These are phyloP conservation scores for Dasyurus viverrinus DNA, from an alignment of 2,113 vertebrate genomes.

Conservation along the genomic window DNA sequence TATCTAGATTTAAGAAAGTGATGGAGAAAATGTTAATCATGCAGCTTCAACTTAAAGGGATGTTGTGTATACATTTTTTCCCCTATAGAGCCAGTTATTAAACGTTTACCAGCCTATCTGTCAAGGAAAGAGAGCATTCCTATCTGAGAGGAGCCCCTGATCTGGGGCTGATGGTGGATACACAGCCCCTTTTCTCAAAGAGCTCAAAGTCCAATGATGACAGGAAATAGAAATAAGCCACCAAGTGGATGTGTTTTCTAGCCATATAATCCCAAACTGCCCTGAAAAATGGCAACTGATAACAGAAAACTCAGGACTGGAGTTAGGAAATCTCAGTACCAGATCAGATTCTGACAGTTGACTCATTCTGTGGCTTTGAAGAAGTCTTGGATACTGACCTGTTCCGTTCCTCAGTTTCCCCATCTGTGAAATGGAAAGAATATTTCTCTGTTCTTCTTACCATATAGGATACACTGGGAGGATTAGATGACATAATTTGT, in stretches of 20 bases:
- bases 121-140: background rate
- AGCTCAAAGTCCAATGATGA: background rate
- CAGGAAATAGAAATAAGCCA: background rate
- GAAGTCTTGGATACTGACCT: background rate
- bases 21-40: background rate
- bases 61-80: background rate
- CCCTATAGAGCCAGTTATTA: background rate
- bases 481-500: background rate
- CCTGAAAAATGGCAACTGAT: background rate
- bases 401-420: constrained; percentile 6
- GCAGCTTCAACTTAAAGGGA: background rate
- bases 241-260: background rate
- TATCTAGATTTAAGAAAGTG: background rate
- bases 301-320: background rate
- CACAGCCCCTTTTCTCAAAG: background rate
- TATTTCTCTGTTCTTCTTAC: background rate
- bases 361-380: background rate
- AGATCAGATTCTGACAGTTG: background rate
- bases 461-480: background rate
- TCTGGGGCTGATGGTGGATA: background rate
- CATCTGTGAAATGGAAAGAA: background rate
- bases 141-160: background rate
- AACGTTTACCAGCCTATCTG: background rate
- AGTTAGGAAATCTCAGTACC: no score
- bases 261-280: background rate